These are phyloP conservation scores for Helobdella robusta DNA, from an alignment of 2,888 invertebrate species.

Conservation along the genomic window DNA sequence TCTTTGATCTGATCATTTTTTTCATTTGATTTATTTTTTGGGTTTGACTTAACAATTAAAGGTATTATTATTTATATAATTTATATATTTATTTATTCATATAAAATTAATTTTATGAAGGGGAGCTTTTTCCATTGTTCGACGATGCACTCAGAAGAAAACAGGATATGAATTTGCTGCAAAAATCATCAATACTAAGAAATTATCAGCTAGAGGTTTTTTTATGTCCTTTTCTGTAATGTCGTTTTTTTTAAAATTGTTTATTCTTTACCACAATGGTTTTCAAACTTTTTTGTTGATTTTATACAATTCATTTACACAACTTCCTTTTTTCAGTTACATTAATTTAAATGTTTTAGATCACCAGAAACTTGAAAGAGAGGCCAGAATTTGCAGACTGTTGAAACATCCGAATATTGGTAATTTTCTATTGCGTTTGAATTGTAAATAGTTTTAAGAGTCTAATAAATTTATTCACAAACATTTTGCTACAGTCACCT, in stretches of 20 bases:
- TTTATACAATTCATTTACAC: not conserved
- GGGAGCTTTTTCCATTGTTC: constrained; percentile 97
- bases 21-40: not conserved
- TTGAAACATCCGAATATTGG: constrained; percentile 97
- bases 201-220: constrained; percentile 84
- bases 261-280: too few relatives aligned
- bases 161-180: constrained; percentile 97
- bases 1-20: not conserved
- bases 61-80: not conserved
- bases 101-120: too few relatives aligned
- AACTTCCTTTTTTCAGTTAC: not conserved
- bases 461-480: too few relatives aligned
- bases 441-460: too few relatives aligned
- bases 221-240: too few relatives aligned
- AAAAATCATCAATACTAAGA: constrained; percentile 99
- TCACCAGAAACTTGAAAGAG: constrained; percentile 97
- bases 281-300: too few relatives aligned
- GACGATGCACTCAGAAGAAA: constrained; percentile 96
- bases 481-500: too few relatives aligned
- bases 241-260: too few relatives aligned
- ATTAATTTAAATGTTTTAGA: constrained; percentile 55
- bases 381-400: constrained; percentile 97
- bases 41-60: not conserved
- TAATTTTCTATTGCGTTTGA: constrained; percentile 56
- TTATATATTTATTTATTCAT: not conserved